Evolutionary conservation across 2,888 invertebrate species (phyloP).

Genomic region (Rhaphigaster nebulosa): DNA sequence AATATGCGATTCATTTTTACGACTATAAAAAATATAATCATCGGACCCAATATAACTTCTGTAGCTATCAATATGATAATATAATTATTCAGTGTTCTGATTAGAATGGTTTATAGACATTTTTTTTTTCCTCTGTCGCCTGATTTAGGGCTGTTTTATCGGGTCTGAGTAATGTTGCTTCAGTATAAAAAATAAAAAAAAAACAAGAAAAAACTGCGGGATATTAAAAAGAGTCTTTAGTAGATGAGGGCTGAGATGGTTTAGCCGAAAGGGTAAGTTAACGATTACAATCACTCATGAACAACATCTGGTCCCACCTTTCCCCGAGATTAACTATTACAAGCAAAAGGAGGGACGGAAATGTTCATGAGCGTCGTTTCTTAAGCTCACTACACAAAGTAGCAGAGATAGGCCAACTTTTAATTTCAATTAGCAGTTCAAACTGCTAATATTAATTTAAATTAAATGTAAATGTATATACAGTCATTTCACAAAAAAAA

Average conservation of each 20-base stretch:
- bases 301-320: slow-evolving; percentile 38
- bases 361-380: background rate
- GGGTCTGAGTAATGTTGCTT: background rate
- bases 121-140: background rate
- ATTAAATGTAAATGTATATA: background rate
- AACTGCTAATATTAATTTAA: background rate
- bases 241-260: slow-evolving; percentile 32
- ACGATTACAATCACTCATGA: slow-evolving; percentile 42
- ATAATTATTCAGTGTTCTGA: background rate
- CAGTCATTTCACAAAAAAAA: background rate
- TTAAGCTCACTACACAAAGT: background rate
- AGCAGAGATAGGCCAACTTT: no score
- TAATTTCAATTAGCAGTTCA: background rate
- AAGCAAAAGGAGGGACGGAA: background rate
- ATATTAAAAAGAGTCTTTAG: slow-evolving; percentile 35
- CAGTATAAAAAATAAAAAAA: background rate
- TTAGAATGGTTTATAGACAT: background rate
- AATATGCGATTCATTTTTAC: no score
- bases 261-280: slow-evolving; percentile 43
- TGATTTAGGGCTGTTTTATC: slow-evolving; percentile 6
- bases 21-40: no score
- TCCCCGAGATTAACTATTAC: slow-evolving; percentile 42
- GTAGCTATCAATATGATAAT: background rate
- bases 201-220: background rate
- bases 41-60: no score